Conservation (phyloP, 2,888 invertebrate species). For the Periphyllus acericola region DNA sequence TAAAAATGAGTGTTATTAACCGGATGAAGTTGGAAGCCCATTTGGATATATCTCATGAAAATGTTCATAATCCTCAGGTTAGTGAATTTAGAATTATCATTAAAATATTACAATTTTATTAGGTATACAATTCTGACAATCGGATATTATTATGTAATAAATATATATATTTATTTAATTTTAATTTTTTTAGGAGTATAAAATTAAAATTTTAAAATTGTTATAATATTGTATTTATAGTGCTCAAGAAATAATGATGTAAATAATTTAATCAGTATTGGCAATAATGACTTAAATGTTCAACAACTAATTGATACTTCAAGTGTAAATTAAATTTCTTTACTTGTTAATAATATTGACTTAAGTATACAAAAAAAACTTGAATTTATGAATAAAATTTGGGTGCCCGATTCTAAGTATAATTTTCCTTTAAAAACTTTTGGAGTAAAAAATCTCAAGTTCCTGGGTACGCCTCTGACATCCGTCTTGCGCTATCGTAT, state of each 20-base stretch:
- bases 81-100: too few relatives aligned
- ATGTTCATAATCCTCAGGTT: too few relatives aligned
- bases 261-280: slow-evolving; percentile 7
- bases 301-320: neutral
- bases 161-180: too few relatives aligned
- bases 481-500: too few relatives aligned
- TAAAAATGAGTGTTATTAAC: neutral
- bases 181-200: too few relatives aligned
- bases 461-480: too few relatives aligned
- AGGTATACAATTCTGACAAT: too few relatives aligned
- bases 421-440: too few relatives aligned
- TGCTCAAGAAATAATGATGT: slow-evolving; percentile 3
- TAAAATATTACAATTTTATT: too few relatives aligned
- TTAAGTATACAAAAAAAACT: neutral
- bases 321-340: neutral
- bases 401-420: neutral
- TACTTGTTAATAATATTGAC: neutral
- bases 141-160: too few relatives aligned
- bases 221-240: neutral
- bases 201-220: too few relatives aligned
- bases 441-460: too few relatives aligned
- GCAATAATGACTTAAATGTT: slow-evolving; percentile 12
- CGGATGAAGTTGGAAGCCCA: neutral
- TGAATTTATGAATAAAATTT: neutral
- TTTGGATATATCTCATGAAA: neutral